These are phyloP conservation scores for Sorex araneus DNA, from an alignment of 2,113 vertebrate genomes.

Conservation along the genomic window DNA sequence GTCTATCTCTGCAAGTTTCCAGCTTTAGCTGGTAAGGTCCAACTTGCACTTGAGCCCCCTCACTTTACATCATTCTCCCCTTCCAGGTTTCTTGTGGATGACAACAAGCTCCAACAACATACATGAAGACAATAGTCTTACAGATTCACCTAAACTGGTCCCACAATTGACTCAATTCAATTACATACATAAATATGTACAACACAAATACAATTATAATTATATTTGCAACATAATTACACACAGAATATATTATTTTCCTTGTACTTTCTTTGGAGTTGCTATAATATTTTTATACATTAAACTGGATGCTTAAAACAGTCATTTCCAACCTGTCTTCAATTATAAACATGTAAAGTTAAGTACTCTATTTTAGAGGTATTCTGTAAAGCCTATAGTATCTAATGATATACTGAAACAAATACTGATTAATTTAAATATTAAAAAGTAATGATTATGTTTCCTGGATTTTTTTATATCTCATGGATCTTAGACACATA, in stretches of 20 bases:
- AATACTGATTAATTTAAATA: neutral
- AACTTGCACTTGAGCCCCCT: neutral
- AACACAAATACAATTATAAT: neutral
- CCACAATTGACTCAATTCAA: neutral
- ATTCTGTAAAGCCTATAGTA: neutral
- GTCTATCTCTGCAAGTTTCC: neutral
- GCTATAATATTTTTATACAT: neutral
- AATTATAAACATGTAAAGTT: neutral
- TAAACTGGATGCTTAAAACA: neutral
- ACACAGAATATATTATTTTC: neutral
- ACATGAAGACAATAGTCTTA: neutral
- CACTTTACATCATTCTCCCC: neutral
- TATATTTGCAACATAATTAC: neutral
- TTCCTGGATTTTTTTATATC: conserved; percentile 2
- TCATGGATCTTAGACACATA: neutral
- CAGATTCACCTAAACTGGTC: neutral
- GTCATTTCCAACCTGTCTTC: neutral
- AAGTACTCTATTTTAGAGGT: too few relatives aligned
- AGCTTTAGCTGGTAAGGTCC: neutral
- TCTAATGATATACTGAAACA: neutral
- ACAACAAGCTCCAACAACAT: neutral
- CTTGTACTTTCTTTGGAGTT: neutral
- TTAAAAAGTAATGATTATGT: neutral
- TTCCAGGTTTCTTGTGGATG: neutral
- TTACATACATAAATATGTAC: too few relatives aligned